phyloP scores from a whole-genome alignment of 2,888 invertebrate genomes.

The Leucozona laternaria region DNA sequence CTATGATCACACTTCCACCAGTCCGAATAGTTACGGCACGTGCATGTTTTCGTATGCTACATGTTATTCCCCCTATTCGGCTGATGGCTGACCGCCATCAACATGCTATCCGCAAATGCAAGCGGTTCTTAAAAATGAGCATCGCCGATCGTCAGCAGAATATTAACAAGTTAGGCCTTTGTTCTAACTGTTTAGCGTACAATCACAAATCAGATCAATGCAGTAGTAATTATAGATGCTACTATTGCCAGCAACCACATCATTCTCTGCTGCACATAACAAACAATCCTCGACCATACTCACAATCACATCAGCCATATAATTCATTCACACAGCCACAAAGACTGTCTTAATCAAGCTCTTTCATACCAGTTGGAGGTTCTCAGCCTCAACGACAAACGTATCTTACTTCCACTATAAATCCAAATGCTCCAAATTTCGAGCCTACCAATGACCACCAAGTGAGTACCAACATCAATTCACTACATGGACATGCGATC shows the following conservation, averaged over 20 bases:
- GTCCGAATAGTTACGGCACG: too few relatives aligned
- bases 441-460: neutral
- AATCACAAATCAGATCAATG: slow-evolving; percentile 3
- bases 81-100: too few relatives aligned
- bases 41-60: too few relatives aligned
- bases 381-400: neutral
- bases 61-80: too few relatives aligned
- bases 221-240: slow-evolving; percentile 3
- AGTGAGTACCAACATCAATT: neutral
- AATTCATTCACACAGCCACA: neutral
- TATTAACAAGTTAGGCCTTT: neutral
- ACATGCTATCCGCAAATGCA: slow-evolving; percentile 57
- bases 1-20: too few relatives aligned
- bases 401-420: neutral
- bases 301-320: neutral
- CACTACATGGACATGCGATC: neutral
- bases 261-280: slow-evolving; percentile 13
- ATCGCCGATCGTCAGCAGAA: neutral
- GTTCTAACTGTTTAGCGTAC: slow-evolving; percentile 2
- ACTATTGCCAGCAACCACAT: slow-evolving; percentile 21
- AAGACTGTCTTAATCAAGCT: neutral
- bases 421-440: neutral
- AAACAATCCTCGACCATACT: neutral
- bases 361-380: neutral
- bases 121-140: slow-evolving; percentile 22